phyloP scores from a whole-genome alignment of 2,888 invertebrate genomes.

The Philhelius pedissequus region DNA sequence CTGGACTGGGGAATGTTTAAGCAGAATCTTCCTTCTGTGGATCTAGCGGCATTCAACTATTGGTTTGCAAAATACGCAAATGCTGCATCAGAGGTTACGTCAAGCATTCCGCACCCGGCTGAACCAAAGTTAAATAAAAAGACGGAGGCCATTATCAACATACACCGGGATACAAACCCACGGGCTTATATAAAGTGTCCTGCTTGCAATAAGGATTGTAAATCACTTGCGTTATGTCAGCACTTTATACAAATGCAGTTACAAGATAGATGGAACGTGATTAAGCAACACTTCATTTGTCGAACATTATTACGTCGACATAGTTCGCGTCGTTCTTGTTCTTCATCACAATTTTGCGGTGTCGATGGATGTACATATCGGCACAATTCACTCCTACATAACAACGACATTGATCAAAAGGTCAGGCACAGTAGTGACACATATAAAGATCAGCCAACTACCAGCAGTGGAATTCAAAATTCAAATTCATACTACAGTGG shows the following conservation, averaged over 20 bases:
- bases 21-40: background rate
- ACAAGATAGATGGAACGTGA: slow-evolving; percentile 30
- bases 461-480: background rate
- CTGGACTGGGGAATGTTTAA: slow-evolving; percentile 18
- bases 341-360: slow-evolving; percentile 18
- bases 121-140: background rate
- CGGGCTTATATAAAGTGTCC: background rate
- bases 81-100: slow-evolving; percentile 11
- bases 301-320: slow-evolving; percentile 34
- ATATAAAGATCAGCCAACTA: background rate
- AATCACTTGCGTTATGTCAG: background rate
- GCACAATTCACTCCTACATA: slow-evolving; percentile 51
- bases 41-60: background rate
- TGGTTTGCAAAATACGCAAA: background rate
- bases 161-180: slow-evolving; percentile 2
- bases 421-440: background rate
- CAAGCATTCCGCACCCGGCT: background rate
- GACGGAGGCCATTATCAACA: background rate
- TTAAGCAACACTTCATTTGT: slow-evolving; percentile 13
- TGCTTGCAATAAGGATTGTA: background rate
- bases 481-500: background rate
- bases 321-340: slow-evolving; percentile 18
- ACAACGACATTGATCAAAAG: background rate
- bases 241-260: background rate
- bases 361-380: slow-evolving; percentile 26